Base-by-base conservation (phyloP, 2,113 vertebrate genomes). In the Todiramphus chloris region DNA sequence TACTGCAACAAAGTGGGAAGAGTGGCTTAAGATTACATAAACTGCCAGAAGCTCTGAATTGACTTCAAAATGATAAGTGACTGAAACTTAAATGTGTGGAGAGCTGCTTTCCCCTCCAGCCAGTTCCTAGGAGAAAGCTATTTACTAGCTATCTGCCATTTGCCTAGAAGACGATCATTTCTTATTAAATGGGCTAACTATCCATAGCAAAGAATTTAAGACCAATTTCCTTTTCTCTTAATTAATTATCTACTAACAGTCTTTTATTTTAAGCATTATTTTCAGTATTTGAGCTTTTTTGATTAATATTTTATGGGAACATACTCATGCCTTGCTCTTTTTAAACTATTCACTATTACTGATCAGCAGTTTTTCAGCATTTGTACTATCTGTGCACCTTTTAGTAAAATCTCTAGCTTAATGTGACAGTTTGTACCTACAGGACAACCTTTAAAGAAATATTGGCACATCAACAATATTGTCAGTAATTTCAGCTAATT, bases 231-330 rank as follows among this genome's bases (percentile, higher is more conserved):
- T 94, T 80, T 83, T 82, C 89, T 93, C 68, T 81, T 84, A 86
- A 96, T 96, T 92, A 94, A 95, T 94, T 87, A 93, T 68, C 90
- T 87, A 79, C 80, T 92, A 91, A 75, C 25, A 79, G 81, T 76
- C 62, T 89, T 83, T 85, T 83, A 50, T 95, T 93, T 87, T 79
- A 95, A 79, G 80, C 59, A 43, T 66, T 92, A 87, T 94, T 95
- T 96, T 96, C 86, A 91, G 92, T 96, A 92, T 93, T 96, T 11
- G n/a, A 66, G 78, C 74, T 91, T 95, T 89, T 96, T 39, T 37
- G 76, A 96, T 96, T n/a, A 97, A 96, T 94, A 96, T 96, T 96
- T 95, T 84, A 92, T 96, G 44, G 89, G 21, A 89, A 43, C 20
- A 51, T 23, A 89, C 46, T 92, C n/a, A 23, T 6, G 62, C 44